Base-by-base conservation (phyloP, 2,113 vertebrate genomes). In the Osmerus mordax region DNA sequence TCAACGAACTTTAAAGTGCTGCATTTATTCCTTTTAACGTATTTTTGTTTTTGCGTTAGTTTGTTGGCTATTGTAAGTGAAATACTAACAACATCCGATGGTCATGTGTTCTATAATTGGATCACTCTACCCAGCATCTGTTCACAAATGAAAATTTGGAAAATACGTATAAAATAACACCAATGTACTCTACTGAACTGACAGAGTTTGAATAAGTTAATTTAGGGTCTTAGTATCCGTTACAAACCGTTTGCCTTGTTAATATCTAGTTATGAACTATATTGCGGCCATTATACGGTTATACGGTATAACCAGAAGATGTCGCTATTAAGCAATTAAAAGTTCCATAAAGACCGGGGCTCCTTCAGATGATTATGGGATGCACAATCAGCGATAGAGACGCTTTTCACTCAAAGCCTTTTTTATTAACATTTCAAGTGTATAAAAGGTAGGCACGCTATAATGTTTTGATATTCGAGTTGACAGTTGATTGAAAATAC, bases 381-480 rank as follows among this genome's bases (percentile, higher is more conserved):
- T 47, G 41, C 9, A 41, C 36, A 47, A 5, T 12, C 41, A 47
- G 14, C 15, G n/a, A 21, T 14, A 75, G 62, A 9, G 51, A 70
- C 32, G 55, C 19, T 23, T 59, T 25, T 83, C 67, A 80, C 81
- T 77, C 77, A 79, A 84, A 87, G 72, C 28, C 18, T 73, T 90
- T 91, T 88, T 91, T 88, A 88, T 86, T 90, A 51, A 80, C 69
- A 85, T 78, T 80, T 76, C 67, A 84, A 78, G 73, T 80, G 81
- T 86, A 85, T 81, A 88, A 90, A 84, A 74, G 21, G 36, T 55
- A 88, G 85, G 80, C 82, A 88, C 78, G 78, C 64, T 65, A 58
- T 73, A 65, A 69, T 18, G 18, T 23, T 78, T 75, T 67, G 71
- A 21, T 75, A 65, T 78, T 47, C 71, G 63, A 73, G 75, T 77